Evolutionary conservation across 2,888 invertebrate species (phyloP).

Genomic region (Rhorus exstirpatorius): DNA sequence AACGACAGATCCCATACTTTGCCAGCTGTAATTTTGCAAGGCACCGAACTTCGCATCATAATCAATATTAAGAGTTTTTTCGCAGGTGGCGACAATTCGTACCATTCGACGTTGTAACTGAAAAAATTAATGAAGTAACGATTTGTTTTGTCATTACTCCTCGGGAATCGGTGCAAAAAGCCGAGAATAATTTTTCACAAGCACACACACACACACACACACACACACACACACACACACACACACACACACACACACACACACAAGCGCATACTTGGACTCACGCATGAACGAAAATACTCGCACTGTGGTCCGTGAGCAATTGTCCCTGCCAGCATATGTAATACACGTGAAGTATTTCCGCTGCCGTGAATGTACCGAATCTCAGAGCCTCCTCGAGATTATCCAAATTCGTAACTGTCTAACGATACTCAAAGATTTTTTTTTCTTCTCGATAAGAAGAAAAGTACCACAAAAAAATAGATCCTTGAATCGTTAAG

Average conservation of each 20-base stretch:
- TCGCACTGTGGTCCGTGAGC: conserved; percentile 63
- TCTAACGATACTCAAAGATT: conserved; percentile 17
- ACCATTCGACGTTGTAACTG: conserved; percentile 68
- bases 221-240: too few relatives aligned
- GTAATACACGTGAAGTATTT: conserved; percentile 59
- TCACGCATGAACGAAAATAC: conserved; percentile 60
- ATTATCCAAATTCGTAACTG: conserved; percentile 60
- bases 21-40: conserved; percentile 68
- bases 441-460: not conserved
- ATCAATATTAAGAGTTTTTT: conserved; percentile 66
- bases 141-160: too few relatives aligned
- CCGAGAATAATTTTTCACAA: too few relatives aligned
- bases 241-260: too few relatives aligned
- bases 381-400: conserved; percentile 54
- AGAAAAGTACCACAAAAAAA: too few relatives aligned
- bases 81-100: conserved; percentile 62
- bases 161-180: too few relatives aligned
- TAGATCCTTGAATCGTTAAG: too few relatives aligned
- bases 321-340: conserved; percentile 63
- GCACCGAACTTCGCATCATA: conserved; percentile 66
- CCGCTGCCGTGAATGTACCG: conserved; percentile 55
- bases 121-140: conserved; percentile 5
- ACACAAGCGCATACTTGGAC: too few relatives aligned
- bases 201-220: too few relatives aligned
- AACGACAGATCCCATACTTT: conserved; percentile 69